These are phyloP conservation scores for Psittacula cyanocephala DNA, from an alignment of 2,113 vertebrate species.

Conservation along the genomic window DNA sequence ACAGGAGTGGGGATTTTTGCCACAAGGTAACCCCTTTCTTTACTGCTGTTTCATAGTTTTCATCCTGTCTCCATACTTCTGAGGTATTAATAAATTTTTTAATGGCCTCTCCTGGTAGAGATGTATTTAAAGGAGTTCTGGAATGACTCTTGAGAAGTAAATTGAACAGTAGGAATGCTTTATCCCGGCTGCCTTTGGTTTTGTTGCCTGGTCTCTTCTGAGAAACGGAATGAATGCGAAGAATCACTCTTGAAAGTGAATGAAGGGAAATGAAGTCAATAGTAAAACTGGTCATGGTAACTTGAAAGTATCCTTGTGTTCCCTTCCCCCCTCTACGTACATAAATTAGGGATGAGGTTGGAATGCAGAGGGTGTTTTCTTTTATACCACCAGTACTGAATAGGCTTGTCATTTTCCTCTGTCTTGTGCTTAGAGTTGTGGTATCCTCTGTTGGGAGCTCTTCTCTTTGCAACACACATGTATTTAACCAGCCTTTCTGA, in stretches of 20 bases:
- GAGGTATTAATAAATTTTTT: not conserved
- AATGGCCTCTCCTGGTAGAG: not conserved
- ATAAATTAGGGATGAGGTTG: not conserved
- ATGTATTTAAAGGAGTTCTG: not conserved
- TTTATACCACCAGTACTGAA: not conserved
- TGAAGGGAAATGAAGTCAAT: conserved; percentile 21
- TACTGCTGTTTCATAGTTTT: not conserved
- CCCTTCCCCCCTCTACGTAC: not conserved
- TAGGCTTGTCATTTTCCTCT: not conserved
- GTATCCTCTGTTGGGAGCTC: not conserved
- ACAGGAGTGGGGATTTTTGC: not conserved
- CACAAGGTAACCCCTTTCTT: not conserved
- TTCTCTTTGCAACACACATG: not conserved
- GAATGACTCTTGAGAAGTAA: not conserved
- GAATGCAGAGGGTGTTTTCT: not conserved
- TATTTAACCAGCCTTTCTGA: not conserved
- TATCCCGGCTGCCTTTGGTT: not conserved
- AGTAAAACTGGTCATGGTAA: not conserved
- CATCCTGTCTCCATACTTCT: rapidly evolving
- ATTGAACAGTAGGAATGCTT: conserved; percentile 14
- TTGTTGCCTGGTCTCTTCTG: conserved; percentile 37
- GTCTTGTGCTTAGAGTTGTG: rapidly evolving
- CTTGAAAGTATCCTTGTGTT: not conserved
- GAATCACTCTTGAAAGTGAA: not conserved
- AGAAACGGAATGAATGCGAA: not conserved